These are phyloP conservation scores for Anarsia innoxiella DNA, from an alignment of 2,888 invertebrate genomes.

Conservation along the genomic window DNA sequence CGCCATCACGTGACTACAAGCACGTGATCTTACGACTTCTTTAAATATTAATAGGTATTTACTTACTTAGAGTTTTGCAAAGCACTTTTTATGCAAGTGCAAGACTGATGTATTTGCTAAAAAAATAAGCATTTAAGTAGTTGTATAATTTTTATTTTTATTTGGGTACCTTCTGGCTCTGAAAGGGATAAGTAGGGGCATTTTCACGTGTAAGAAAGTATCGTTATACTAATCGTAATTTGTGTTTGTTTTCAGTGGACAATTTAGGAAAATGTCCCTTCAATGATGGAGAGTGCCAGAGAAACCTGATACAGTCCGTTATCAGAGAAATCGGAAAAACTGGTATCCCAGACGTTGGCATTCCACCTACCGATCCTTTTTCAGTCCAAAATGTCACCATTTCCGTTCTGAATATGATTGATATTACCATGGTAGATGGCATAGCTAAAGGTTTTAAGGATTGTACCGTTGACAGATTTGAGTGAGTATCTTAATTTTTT, in stretches of 20 bases:
- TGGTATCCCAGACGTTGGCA: slow-evolving; percentile 32
- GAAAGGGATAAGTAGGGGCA: too few species aligned
- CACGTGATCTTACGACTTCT: too few species aligned
- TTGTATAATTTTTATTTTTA: too few species aligned
- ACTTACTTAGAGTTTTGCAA: too few species aligned
- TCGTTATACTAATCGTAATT: too few species aligned
- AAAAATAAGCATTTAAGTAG: too few species aligned
- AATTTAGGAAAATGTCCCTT: slow-evolving; percentile 32
- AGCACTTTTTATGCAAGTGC: too few species aligned
- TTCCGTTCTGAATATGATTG: slow-evolving; percentile 23
- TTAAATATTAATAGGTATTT: too few species aligned
- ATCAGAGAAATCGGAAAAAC: slow-evolving; percentile 24
- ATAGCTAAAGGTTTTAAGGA: slow-evolving; percentile 32
- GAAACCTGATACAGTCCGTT: slow-evolving; percentile 21
- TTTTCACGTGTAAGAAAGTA: too few species aligned
- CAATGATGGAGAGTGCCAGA: slow-evolving; percentile 30
- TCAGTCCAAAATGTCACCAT: slow-evolving; percentile 26
- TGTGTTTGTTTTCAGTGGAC: slow-evolving; percentile 39
- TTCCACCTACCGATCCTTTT: slow-evolving; percentile 38
- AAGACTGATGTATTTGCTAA: too few species aligned
- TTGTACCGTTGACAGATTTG: slow-evolving; percentile 30
- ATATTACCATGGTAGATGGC: slow-evolving; percentile 33
- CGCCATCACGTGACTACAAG: too few species aligned
- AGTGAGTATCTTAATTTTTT: slow-evolving; percentile 26
- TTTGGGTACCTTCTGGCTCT: too few species aligned